phyloP scores from a whole-genome alignment of 2,797 vertebrate genomes.

The Centropyge bicolor region DNA sequence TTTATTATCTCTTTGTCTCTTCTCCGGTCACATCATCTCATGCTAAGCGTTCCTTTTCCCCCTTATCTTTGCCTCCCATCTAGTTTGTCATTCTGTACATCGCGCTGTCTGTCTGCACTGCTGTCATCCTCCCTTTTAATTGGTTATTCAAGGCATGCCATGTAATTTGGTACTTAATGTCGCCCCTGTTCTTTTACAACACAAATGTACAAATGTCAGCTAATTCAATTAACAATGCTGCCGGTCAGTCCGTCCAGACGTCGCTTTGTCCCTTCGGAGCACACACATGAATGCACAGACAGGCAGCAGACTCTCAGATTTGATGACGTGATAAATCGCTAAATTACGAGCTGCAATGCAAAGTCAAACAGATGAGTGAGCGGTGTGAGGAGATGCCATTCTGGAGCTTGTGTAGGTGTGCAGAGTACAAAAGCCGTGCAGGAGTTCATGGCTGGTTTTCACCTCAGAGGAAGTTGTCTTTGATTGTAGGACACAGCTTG shows the following conservation, averaged over 20 bases:
- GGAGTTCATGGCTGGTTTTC: background rate
- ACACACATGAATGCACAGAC: constrained; percentile 46
- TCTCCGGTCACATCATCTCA: constrained; percentile 62
- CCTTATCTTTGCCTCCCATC: constrained; percentile 54
- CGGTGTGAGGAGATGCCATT: constrained; percentile 6
- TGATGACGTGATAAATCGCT: constrained; percentile 52
- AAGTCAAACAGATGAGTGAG: constrained; percentile 40
- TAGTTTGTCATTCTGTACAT: constrained; percentile 52
- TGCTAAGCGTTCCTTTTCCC: constrained; percentile 41
- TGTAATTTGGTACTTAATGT: constrained; percentile 44
- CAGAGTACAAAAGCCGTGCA: constrained; percentile 6
- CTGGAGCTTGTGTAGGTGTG: background rate
- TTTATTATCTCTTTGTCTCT: constrained; percentile 74
- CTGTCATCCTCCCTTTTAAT: constrained; percentile 54
- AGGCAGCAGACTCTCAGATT: constrained; percentile 33
- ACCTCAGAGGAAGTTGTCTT: constrained; percentile 54
- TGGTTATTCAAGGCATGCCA: constrained; percentile 61
- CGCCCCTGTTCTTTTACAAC: constrained; percentile 46
- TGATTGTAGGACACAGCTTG: constrained; percentile 70
- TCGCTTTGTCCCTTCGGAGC: constrained; percentile 48
- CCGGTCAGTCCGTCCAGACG: constrained; percentile 42
- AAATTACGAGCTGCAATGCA: constrained; percentile 25
- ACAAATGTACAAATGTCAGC: constrained; percentile 63
- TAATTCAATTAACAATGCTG: constrained; percentile 47
- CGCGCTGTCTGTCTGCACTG: constrained; percentile 32